Conservation (phyloP, 2,888 invertebrate species). For the Lampropteryx suffumata region DNA sequence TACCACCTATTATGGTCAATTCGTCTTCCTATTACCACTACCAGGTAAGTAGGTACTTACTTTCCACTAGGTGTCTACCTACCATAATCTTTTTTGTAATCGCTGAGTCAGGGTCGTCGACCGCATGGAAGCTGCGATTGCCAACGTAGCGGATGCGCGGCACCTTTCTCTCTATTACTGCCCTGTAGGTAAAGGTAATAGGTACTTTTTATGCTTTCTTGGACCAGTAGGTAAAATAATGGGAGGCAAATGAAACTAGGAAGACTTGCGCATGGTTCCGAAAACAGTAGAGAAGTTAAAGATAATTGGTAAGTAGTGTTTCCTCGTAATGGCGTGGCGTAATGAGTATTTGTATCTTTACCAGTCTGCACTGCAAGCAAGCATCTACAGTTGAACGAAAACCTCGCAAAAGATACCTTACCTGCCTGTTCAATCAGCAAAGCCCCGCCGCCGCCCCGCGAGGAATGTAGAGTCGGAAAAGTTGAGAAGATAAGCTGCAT, state of each 20-base stretch:
- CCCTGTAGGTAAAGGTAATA: slow-evolving; percentile 39
- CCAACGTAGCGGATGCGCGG: slow-evolving; percentile 71
- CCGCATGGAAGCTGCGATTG: slow-evolving; percentile 71
- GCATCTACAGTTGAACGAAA: slow-evolving; percentile 27
- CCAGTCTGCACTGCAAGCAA: slow-evolving; percentile 22
- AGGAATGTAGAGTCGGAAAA: neutral
- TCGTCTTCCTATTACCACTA: slow-evolving; percentile 34
- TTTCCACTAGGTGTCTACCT: slow-evolving; percentile 54
- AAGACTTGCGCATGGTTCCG: too few species aligned
- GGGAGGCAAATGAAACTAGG: neutral
- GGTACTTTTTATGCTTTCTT: slow-evolving; percentile 50
- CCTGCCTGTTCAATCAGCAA: slow-evolving; percentile 16
- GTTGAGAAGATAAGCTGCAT: too few species aligned
- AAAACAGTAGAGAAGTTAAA: too few species aligned
- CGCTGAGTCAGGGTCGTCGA: slow-evolving; percentile 71
- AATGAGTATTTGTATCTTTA: slow-evolving; percentile 23
- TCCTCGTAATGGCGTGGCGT: too few species aligned
- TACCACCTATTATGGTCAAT: slow-evolving; percentile 26
- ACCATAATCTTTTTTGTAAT: slow-evolving; percentile 76
- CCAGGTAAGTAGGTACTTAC: too few species aligned
- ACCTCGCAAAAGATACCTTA: slow-evolving; percentile 28
- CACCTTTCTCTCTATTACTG: slow-evolving; percentile 71
- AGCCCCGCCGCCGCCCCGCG: slow-evolving; percentile 16
- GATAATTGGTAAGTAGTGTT: too few species aligned
- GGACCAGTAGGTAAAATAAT: slow-evolving; percentile 40